These are phyloP conservation scores for Agrochola macilenta DNA, from an alignment of 2,888 invertebrate genomes.

Conservation along the genomic window DNA sequence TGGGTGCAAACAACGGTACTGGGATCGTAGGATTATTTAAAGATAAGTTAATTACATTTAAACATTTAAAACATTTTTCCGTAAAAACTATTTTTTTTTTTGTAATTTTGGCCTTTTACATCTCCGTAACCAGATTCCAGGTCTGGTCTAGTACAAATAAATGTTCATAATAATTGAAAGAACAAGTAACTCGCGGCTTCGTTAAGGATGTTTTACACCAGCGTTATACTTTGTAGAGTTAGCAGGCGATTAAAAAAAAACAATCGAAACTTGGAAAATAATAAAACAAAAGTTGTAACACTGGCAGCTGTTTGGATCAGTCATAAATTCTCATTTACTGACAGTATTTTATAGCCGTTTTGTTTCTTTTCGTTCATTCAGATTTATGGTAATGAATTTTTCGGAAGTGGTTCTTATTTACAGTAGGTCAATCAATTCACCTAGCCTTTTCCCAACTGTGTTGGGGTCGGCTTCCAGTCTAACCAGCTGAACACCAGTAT, in stretches of 20 bases:
- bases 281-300: conserved; percentile 11
- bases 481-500: no score
- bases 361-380: conserved; percentile 7
- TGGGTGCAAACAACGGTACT: no score
- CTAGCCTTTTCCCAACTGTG: no score
- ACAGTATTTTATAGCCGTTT: conserved; percentile 1
- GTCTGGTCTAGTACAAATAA: no score
- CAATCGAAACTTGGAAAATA: conserved; percentile 10
- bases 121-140: neutral
- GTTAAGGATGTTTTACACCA: neutral
- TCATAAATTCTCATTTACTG: conserved; percentile 40
- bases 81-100: no score
- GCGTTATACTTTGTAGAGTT: neutral
- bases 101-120: no score
- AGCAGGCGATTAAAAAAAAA: conserved; percentile 3
- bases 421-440: neutral
- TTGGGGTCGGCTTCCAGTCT: no score
- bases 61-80: no score
- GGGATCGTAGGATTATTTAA: no score
- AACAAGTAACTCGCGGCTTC: neutral
- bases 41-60: no score
- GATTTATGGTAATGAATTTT: neutral
- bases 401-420: neutral
- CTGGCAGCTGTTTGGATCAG: conserved; percentile 26
- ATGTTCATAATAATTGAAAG: neutral